A percentile compares a stretch with the other conserved stretches of the same genome.
These are phyloP conservation scores for Charanyca ferruginea DNA, from an alignment of 2,888 invertebrate genomes.

Conservation along the genomic window DNA sequence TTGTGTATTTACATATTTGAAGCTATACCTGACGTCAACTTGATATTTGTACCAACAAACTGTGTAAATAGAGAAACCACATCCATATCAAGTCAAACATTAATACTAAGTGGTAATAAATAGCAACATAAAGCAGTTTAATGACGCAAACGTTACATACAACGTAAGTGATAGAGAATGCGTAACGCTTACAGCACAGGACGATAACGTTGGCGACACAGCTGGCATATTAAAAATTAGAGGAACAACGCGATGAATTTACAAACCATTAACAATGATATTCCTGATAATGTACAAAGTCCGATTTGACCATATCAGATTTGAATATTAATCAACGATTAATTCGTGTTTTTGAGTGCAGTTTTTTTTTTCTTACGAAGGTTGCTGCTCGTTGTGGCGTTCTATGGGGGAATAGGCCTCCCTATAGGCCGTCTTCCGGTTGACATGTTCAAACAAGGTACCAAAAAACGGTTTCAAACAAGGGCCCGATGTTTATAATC, in stretches of 20 bases:
- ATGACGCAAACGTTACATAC: slow-evolving; percentile 47
- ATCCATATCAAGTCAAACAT: slow-evolving; percentile 27
- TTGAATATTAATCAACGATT: too few species aligned
- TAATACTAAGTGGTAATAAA: slow-evolving; percentile 47
- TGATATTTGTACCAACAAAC: neutral
- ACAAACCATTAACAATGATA: too few species aligned
- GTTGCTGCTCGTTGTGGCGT: too few species aligned
- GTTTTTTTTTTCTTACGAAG: too few species aligned
- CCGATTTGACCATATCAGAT: too few species aligned
- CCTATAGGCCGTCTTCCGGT: too few species aligned
- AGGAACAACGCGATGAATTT: slow-evolving; percentile 7
- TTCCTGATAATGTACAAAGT: too few species aligned
- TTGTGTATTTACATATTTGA: neutral
- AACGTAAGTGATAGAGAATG: slow-evolving; percentile 46
- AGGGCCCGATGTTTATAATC: slow-evolving; percentile 16
- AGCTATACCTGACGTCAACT: neutral
- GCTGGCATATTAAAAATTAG: slow-evolving; percentile 21
- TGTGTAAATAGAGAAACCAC: slow-evolving; percentile 23
- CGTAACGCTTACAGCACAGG: slow-evolving; percentile 15
- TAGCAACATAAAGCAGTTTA: slow-evolving; percentile 38
- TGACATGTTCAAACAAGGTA: neutral
- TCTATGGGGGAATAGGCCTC: too few species aligned
- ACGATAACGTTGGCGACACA: slow-evolving; percentile 38
- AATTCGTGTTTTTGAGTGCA: too few species aligned
- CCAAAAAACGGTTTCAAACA: neutral